Percentiles rank a stretch among this genome's conserved stretches.
Evolutionary conservation across 2,113 vertebrate genomes (phyloP).

Genomic region (Onychorhynchus coronatus): DNA sequence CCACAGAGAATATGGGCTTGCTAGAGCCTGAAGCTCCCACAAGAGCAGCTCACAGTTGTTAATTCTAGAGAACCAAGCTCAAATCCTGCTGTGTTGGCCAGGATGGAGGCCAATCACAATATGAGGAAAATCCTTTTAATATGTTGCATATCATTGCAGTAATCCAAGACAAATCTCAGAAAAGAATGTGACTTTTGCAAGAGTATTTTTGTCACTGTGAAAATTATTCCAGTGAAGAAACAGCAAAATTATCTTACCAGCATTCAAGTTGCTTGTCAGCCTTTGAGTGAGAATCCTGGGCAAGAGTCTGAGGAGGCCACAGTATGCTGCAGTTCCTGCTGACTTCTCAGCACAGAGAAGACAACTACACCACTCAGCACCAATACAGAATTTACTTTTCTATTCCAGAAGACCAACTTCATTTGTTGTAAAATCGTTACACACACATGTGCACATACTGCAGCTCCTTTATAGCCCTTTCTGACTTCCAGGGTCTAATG

Average conservation of each 20-base stretch:
- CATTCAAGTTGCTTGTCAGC: neutral
- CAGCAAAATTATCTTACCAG: neutral
- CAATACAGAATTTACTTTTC: neutral
- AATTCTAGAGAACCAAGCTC: neutral
- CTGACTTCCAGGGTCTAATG: neutral
- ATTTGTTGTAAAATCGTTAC: neutral
- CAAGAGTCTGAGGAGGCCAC: neutral
- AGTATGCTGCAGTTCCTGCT: neutral
- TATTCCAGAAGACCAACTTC: neutral
- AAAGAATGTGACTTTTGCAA: neutral
- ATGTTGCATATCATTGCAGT: neutral
- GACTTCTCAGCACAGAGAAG: neutral
- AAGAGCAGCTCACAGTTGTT: neutral
- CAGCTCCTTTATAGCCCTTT: neutral
- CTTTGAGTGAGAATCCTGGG: neutral
- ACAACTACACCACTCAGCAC: neutral
- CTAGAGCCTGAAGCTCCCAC: neutral
- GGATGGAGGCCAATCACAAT: constrained; percentile 10
- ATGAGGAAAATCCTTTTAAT: neutral
- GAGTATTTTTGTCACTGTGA: neutral
- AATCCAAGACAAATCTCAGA: constrained; percentile 40
- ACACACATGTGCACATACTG: neutral
- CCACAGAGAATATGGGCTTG: neutral
- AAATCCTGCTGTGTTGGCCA: neutral
- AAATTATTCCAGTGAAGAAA: constrained; percentile 17